Conservation (phyloP, 37 sponge, comb jelly and placozoan genomes). For the Eunapius fragilis region DNA sequence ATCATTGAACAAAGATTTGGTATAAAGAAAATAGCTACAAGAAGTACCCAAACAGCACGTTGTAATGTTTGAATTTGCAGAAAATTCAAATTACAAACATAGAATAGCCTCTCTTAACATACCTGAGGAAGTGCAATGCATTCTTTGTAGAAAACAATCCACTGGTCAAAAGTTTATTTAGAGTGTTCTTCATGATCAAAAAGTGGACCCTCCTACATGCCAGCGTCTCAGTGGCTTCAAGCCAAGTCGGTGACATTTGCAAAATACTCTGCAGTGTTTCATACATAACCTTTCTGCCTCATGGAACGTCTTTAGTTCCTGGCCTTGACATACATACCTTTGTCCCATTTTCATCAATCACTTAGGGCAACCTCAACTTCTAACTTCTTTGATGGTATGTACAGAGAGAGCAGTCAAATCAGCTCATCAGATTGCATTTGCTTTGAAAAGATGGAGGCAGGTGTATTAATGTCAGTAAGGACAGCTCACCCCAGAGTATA, state of each 20-base stretch:
- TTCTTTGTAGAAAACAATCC: too few species aligned
- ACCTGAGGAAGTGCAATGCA: too few species aligned
- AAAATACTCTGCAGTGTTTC: slow-evolving; percentile 28
- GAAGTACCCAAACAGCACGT: too few species aligned
- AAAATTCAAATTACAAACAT: too few species aligned
- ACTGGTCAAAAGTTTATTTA: too few species aligned
- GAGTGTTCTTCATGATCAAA: too few species aligned
- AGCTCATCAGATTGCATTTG: slow-evolving; percentile 49
- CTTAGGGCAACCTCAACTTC: slow-evolving; percentile 8
- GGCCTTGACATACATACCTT: slow-evolving; percentile 25
- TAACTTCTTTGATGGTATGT: slow-evolving; percentile 29
- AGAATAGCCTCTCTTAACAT: too few species aligned
- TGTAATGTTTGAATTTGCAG: too few species aligned
- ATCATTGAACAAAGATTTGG: too few species aligned
- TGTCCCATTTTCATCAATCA: slow-evolving; percentile 12
- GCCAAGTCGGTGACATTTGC: slow-evolving; percentile 2
- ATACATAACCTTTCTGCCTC: slow-evolving; percentile 24
- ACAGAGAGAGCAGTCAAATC: slow-evolving; percentile 22
- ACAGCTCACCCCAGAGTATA: slow-evolving; percentile 75
- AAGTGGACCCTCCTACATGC: too few species aligned
- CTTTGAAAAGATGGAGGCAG: slow-evolving; percentile 52
- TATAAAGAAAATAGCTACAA: too few species aligned
- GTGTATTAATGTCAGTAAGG: slow-evolving; percentile 40
- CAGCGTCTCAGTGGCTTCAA: too few species aligned
- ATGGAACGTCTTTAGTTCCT: slow-evolving; percentile 33